Percentiles rank a stretch among this genome's conserved stretches.
Evolutionary conservation across 1,140 invertebrate species (phyloP).

Genomic region (Pachypeltis micranthus): DNA sequence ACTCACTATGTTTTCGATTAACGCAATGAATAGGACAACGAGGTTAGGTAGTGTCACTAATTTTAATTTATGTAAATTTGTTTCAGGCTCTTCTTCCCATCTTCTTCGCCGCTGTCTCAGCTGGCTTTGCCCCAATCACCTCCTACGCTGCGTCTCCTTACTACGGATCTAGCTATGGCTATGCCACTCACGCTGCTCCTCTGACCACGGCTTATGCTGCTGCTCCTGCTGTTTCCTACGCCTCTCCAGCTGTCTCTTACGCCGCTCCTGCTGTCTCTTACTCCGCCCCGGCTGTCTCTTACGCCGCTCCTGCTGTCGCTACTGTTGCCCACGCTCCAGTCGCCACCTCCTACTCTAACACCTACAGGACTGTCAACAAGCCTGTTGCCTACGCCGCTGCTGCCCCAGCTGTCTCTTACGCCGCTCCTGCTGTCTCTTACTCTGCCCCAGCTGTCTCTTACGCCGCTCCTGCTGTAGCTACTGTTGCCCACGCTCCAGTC

Average conservation of each 20-base stretch:
- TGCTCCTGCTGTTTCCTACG: background rate
- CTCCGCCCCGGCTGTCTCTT: constrained; percentile 1
- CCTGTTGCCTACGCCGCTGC: constrained; percentile 1
- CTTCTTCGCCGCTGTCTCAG: constrained; percentile 13
- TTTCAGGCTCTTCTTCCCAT: constrained; percentile 12
- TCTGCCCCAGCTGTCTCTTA: background rate
- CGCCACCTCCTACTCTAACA: constrained; percentile 13
- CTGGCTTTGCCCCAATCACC: background rate
- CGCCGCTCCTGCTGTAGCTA: constrained; percentile 8
- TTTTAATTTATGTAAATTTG: background rate
- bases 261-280: background rate
- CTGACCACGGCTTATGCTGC: background rate
- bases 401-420: background rate
- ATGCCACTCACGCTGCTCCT: background rate
- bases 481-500: constrained; percentile 12
- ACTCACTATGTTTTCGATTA: too few species aligned
- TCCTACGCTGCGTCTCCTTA: background rate
- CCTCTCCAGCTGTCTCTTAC: background rate
- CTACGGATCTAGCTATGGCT: constrained; percentile 9
- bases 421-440: constrained; percentile 1
- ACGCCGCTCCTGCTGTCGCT: background rate
- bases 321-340: constrained; percentile 8
- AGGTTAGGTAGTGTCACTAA: background rate
- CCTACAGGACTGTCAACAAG: constrained; percentile 13
- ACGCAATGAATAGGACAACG: too few species aligned